Conservation (phyloP, 1,140 invertebrate species). For the Penaeus japonicus region DNA sequence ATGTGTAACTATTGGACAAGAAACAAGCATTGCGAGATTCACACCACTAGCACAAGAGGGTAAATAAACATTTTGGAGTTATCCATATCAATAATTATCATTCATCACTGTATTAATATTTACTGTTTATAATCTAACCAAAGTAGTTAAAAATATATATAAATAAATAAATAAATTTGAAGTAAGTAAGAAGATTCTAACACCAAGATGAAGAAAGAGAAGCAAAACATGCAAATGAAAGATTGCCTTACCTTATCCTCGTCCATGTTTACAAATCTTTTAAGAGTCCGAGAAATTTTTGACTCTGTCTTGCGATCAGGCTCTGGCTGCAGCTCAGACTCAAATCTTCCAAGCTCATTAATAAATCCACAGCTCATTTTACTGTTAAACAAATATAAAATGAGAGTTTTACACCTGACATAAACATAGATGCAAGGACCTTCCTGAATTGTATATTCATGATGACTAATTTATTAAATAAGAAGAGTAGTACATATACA, state of each 20-base stretch:
- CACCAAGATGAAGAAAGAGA: too few relatives aligned
- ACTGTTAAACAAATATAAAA: not conserved
- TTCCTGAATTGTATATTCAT: too few relatives aligned
- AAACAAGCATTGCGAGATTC: too few relatives aligned
- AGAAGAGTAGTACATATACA: too few relatives aligned
- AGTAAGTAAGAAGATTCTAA: not conserved
- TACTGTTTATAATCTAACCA: not conserved
- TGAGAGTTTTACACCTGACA: too few relatives aligned
- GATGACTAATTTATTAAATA: too few relatives aligned
- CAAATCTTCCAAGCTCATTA: constrained; percentile 45
- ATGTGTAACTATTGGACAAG: too few relatives aligned
- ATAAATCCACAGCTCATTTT: constrained; percentile 46
- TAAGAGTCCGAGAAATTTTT: constrained; percentile 18
- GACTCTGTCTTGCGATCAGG: constrained; percentile 25
- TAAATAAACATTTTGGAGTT: too few relatives aligned
- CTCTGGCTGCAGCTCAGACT: constrained; percentile 33
- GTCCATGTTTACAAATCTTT: constrained; percentile 33
- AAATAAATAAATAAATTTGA: not conserved
- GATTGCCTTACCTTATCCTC: constrained; percentile 42
- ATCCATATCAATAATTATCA: too few relatives aligned
- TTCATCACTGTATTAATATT: too few relatives aligned
- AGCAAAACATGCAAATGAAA: not conserved
- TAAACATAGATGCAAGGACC: too few relatives aligned
- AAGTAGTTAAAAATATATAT: not conserved
- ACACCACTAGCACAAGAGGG: too few relatives aligned